Conservation (phyloP, 2,888 invertebrate genomes). For the Pollenia amentaria region DNA sequence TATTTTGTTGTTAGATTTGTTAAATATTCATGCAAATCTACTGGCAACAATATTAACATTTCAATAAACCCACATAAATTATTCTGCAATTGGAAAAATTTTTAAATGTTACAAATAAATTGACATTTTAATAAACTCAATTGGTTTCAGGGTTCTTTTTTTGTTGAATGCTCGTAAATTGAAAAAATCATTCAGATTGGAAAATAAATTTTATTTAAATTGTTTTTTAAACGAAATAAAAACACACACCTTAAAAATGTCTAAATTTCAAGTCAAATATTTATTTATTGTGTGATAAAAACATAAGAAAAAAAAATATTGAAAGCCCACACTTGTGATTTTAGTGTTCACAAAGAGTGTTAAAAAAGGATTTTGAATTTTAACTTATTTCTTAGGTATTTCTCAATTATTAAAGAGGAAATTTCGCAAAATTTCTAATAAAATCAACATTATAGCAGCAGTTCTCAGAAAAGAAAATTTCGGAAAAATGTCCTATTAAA, state of each 20-base stretch:
- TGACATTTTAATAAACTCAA: constrained; percentile 73
- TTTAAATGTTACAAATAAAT: constrained; percentile 67
- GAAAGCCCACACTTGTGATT: constrained; percentile 18
- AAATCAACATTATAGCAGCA: too few species aligned
- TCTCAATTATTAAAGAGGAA: too few species aligned
- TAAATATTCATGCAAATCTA: constrained; percentile 52
- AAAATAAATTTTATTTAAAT: constrained; percentile 62
- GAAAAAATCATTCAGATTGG: constrained; percentile 31
- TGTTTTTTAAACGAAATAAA: constrained; percentile 63
- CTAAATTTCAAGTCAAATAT: constrained; percentile 33
- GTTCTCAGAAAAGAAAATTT: too few species aligned
- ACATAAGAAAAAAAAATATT: not conserved
- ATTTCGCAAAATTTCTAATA: too few species aligned
- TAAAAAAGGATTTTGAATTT: not conserved
- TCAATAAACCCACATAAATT: constrained; percentile 72
- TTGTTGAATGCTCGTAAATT: constrained; percentile 6
- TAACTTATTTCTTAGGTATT: too few species aligned
- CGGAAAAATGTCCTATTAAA: too few species aligned
- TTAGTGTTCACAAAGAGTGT: not conserved
- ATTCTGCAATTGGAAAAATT: constrained; percentile 48
- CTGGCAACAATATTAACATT: constrained; percentile 39
- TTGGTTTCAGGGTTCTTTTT: constrained; percentile 65
- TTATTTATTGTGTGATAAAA: not conserved
- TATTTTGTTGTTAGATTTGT: constrained; percentile 24
- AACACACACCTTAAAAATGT: constrained; percentile 65